These are phyloP conservation scores for Taphrorychus bicolor DNA, from an alignment of 2,888 invertebrate genomes.

Conservation along the genomic window DNA sequence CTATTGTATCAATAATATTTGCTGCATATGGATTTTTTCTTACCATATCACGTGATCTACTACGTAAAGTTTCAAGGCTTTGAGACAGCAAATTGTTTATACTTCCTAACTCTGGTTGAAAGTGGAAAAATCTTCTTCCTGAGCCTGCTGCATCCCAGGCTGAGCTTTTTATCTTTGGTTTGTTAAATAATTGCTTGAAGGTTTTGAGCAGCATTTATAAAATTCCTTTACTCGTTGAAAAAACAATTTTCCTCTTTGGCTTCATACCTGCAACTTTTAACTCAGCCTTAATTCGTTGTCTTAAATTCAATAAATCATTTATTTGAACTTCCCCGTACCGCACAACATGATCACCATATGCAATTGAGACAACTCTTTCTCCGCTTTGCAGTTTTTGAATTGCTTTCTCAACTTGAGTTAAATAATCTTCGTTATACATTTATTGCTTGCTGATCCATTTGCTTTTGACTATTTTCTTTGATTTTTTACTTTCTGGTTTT, in stretches of 20 bases:
- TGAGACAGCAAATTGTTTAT: slow-evolving; percentile 16
- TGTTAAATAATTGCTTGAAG: slow-evolving; percentile 1
- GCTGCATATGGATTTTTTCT: slow-evolving; percentile 21
- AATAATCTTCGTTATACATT: slow-evolving; percentile 19
- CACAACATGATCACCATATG: slow-evolving; percentile 21
- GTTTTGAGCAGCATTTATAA: not conserved
- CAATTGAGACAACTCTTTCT: slow-evolving; percentile 18
- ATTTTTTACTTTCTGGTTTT: slow-evolving; percentile 15
- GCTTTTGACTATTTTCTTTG: slow-evolving; percentile 5
- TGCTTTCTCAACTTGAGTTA: slow-evolving; percentile 15
- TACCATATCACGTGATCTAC: slow-evolving; percentile 9
- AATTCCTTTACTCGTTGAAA: slow-evolving; percentile 4
- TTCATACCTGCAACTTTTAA: slow-evolving; percentile 12
- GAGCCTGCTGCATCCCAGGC: not conserved
- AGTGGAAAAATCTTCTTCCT: slow-evolving; percentile 12
- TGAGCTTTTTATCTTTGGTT: not conserved
- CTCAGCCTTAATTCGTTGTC: slow-evolving; percentile 21
- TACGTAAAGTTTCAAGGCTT: slow-evolving; percentile 4
- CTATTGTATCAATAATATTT: slow-evolving; percentile 21
- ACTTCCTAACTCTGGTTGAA: slow-evolving; percentile 14
- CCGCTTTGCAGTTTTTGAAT: slow-evolving; percentile 17
- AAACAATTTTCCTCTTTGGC: slow-evolving; percentile 15
- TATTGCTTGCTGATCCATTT: not conserved
- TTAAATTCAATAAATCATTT: slow-evolving; percentile 18
- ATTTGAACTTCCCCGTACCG: slow-evolving; percentile 16